Base-by-base conservation (phyloP, 2,888 invertebrate genomes). In the Drosophila affinis region DNA sequence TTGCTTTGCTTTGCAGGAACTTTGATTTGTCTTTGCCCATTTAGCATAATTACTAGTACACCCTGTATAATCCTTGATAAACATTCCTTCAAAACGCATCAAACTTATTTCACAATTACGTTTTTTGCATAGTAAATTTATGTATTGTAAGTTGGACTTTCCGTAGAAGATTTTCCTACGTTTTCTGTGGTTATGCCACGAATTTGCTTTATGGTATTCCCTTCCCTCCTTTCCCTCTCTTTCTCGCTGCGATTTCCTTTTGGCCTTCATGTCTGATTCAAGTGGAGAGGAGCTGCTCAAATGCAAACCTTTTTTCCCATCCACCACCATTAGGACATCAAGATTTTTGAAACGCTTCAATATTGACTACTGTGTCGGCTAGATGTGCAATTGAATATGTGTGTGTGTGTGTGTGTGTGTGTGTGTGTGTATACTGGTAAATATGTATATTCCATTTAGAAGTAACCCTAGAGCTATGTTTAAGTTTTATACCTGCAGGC, bases 61-160 rank as follows among this genome's bases (percentile, higher is more conserved):
- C 83, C 83, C 83, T 83, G 83, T 83, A 85, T 79, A 74, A 81
- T 79, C 89, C 89, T 75, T 69, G 67, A 56, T 56, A 70, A 77
- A 72, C 55, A 64, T 51, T 56, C n/a, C 21, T 51, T 45, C 59
- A 45, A 44, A 56, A 56, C 61, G 48, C 57, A 46, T 44, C 55
- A 58, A 58, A 49, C 54, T 74, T 45, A 65, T 52, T 74, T 65
- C 64, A 62, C 51, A 53, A 64, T 74, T 68, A 73, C 53, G 49
- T 57, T 34, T 49, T 57, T 69, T 45, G 74, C 64, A 71, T 61
- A 59, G 45, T 49, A 60, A 73, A 53, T 61, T 58, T 29, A 34
- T 5, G 12, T 34, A 34, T 49, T 5, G 12, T 34, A 34, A 46
- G 39, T 57, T 56, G 68, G 58, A 48, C 59, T 69, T 24, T 62